Evolutionary conservation across 1,140 invertebrate species (phyloP), one percentile per base, ranked within the genome.

Genomic region (Piezodorus guildinii): DNA sequence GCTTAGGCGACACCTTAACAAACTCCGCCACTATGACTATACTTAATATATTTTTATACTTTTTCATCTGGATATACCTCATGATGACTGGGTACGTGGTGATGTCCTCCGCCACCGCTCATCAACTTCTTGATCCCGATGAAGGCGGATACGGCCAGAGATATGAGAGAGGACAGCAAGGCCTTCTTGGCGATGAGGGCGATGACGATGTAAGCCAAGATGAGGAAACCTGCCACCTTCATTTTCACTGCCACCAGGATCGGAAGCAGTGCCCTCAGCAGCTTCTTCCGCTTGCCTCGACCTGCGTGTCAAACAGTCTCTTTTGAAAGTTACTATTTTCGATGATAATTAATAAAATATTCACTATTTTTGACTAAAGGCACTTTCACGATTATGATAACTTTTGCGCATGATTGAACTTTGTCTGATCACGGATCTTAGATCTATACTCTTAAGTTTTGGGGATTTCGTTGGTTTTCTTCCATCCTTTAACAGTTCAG

Each of bases 171-270:
- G 12, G 79, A 77, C 62, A 83, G 68, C 66, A 85, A 75, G 59
- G 83, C 83, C 69, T 84, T 85, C 76, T 85, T 85, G 68, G 83
- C 83, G 68, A 85, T 72, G 49, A 85, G 72, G 34, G 78, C 77
- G 63, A 83, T 77, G 30, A 75, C 78, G 69, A 85, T 77, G 75
- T 81, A 83, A 15, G 77, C 74, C 16, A 83, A 73, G 30, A 77
- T 76, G 16, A 77, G 75, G 44, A 85, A 72, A 2, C 76, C 73
- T 45, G 77, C 80, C 54, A 84, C 72, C 71, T 85, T 85, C 65
- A 81, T 72, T 73, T 83, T 84, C 17, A 82, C 74, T 34, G 77
- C 79, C 43, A 83, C 66, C 58, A 85, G 68, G 30, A 84, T 71
- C 10, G 83, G 83, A 60, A 84, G 67, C 19, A 85, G 69, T 63